These are phyloP conservation scores for Linepithema humile DNA, from an alignment of 1,140 invertebrate species.

Conservation along the genomic window DNA sequence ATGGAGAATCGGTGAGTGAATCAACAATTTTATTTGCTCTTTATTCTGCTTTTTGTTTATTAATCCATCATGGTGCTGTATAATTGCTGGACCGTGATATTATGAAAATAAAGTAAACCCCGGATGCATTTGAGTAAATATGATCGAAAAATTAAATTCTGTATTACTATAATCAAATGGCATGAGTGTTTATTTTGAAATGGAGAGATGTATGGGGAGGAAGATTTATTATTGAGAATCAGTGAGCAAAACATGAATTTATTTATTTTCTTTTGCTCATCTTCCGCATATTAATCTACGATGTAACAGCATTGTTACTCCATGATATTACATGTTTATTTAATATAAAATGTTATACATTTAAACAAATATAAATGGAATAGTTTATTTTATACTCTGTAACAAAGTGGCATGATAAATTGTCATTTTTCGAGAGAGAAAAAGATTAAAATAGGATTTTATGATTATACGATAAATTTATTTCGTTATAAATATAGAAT, in stretches of 20 bases:
- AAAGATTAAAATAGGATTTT: neutral
- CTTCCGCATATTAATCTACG: neutral
- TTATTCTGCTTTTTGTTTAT: conserved; percentile 10
- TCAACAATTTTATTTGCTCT: neutral
- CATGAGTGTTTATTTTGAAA: conserved; percentile 9
- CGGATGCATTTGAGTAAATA: neutral
- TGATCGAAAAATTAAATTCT: neutral
- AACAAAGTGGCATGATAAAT: neutral
- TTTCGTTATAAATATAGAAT: neutral
- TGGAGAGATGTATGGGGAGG: neutral
- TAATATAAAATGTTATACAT: neutral
- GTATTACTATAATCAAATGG: conserved; percentile 18
- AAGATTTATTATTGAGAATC: conserved; percentile 21
- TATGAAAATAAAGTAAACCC: neutral
- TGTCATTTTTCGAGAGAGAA: neutral
- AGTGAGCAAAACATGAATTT: neutral
- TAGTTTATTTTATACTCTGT: conserved; percentile 2
- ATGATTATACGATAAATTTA: neutral
- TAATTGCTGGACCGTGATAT: neutral
- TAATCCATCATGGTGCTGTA: neutral
- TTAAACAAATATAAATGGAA: conserved; percentile 12
- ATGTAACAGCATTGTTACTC: neutral
- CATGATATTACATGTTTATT: conserved; percentile 4
- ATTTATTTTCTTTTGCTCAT: conserved; percentile 21
- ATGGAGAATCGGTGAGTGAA: conserved; percentile 93